Conservation (phyloP, 2,113 vertebrate species). For the Elanus axillaris region DNA sequence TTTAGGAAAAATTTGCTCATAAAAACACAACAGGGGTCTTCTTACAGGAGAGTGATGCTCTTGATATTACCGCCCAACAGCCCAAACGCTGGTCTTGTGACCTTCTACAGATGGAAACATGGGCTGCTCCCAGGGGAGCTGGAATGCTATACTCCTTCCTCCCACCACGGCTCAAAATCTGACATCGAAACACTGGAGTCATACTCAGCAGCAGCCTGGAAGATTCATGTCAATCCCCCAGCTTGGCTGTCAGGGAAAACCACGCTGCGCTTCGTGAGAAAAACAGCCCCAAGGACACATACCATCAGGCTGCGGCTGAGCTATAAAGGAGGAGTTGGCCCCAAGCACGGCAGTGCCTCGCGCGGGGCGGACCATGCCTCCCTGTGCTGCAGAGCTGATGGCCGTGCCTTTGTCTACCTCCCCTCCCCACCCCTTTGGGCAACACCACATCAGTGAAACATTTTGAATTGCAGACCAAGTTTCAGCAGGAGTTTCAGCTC, state of each 20-base stretch:
- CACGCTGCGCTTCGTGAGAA: rapidly evolving
- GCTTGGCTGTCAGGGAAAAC: neutral
- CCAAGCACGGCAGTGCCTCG: neutral
- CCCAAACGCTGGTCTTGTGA: neutral
- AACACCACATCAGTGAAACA: conserved; percentile 48
- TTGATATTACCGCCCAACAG: neutral
- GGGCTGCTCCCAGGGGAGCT: neutral
- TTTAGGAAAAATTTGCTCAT: neutral
- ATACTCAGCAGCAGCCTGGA: neutral
- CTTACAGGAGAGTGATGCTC: neutral
- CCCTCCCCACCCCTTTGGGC: conserved; percentile 15
- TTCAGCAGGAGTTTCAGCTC: conserved; percentile 44
- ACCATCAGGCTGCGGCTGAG: neutral
- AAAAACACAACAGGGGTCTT: neutral
- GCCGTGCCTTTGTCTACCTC: neutral
- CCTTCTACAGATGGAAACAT: neutral
- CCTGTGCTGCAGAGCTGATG: neutral
- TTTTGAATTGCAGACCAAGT: conserved; percentile 42
- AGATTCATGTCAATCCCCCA: neutral
- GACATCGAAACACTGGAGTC: neutral
- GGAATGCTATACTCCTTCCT: neutral
- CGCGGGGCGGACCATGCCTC: neutral
- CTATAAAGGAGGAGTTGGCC: neutral
- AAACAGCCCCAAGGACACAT: neutral
- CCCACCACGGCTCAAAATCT: neutral